Conservation (phyloP, 1,140 invertebrate genomes). For the Drosophila guanche region DNA sequence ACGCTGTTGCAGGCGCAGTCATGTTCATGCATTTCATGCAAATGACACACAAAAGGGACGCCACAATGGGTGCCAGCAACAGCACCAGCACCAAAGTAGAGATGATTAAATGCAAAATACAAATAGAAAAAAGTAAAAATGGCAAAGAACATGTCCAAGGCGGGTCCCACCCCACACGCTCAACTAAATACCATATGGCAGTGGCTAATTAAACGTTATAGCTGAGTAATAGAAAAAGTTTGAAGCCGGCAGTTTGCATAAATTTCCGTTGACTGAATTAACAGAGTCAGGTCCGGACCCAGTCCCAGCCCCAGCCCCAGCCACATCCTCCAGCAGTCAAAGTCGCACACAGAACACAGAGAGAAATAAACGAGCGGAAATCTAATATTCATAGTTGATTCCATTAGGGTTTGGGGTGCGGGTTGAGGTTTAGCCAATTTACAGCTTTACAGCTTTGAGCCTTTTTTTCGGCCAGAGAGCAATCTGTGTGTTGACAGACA, state of each 20-base stretch:
- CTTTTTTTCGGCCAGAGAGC: slow-evolving; percentile 25
- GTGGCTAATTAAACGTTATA: slow-evolving; percentile 74
- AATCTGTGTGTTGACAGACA: slow-evolving; percentile 6
- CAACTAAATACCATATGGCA: slow-evolving; percentile 42
- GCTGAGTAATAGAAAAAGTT: slow-evolving; percentile 66
- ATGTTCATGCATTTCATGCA: slow-evolving; percentile 67
- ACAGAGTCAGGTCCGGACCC: not conserved
- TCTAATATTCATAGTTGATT: slow-evolving; percentile 5
- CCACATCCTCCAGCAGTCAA: no score
- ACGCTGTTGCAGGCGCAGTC: slow-evolving; percentile 35
- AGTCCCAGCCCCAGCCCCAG: not conserved
- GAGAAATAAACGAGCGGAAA: no score
- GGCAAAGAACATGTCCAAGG: slow-evolving; percentile 51
- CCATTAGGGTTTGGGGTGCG: not conserved
- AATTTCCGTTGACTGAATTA: slow-evolving; percentile 60
- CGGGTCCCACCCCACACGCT: slow-evolving; percentile 20
- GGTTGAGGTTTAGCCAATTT: no score
- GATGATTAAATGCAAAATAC: slow-evolving; percentile 75
- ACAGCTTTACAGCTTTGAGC: slow-evolving; percentile 24
- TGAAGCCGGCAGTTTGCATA: slow-evolving; percentile 59
- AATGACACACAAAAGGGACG: slow-evolving; percentile 72
- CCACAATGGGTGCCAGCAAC: slow-evolving; percentile 49
- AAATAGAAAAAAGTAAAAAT: slow-evolving; percentile 37
- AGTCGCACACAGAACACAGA: slow-evolving; percentile 4
- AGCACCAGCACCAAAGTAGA: slow-evolving; percentile 40